Evolutionary conservation across 2,888 invertebrate species (phyloP).

Genomic region (Homarus gammarus): DNA sequence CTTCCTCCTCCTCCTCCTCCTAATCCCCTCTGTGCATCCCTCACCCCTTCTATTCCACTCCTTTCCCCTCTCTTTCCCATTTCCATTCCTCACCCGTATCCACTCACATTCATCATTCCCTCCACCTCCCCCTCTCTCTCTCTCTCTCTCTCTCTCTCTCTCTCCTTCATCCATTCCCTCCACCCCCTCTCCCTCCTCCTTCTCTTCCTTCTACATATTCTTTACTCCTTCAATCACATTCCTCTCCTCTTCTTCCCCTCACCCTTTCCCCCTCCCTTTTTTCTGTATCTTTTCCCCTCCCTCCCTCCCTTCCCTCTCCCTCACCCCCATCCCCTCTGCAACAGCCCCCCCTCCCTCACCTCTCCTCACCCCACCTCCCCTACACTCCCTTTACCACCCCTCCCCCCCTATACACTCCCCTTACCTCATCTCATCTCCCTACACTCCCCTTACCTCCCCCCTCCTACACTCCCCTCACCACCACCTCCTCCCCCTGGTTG

Average conservation of each 20-base stretch:
- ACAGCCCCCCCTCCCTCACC: no score
- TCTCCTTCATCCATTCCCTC: not conserved
- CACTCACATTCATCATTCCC: not conserved
- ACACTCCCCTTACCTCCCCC: not conserved
- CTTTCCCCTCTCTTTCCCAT: not conserved
- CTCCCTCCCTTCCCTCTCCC: not conserved
- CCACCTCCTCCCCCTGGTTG: not conserved
- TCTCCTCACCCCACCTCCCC: no score
- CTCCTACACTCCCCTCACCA: not conserved
- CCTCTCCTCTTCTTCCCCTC: not conserved
- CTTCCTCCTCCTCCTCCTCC: not conserved
- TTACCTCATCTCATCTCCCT: not conserved
- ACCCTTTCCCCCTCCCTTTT: conserved; percentile 1
- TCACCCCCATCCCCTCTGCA: not conserved
- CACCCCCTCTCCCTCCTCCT: not conserved
- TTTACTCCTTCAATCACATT: not conserved
- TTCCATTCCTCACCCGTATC: not conserved
- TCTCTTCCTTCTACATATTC: no score
- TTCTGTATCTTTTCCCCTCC: not conserved
- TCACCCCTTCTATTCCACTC: not conserved
- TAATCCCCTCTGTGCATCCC: not conserved
- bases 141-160: conserved; percentile 6
- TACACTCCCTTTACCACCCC: not conserved
- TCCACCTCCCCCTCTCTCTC: not conserved
- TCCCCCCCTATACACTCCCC: no score